Conservation (phyloP, 1,140 invertebrate species). For the Drosophila virilis region DNA sequence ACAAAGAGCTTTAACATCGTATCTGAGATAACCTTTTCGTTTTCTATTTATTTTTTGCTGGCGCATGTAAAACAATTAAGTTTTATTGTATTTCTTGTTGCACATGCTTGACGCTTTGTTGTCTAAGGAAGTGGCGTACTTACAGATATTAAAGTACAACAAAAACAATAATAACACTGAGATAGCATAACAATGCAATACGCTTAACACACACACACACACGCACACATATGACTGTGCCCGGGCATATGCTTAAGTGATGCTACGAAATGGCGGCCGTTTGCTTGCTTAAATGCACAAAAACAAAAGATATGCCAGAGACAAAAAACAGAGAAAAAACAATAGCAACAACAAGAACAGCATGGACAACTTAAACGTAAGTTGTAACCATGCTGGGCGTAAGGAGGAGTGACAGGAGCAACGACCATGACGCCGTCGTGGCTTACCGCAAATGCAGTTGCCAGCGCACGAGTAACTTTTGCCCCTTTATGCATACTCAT, state of each 20-base stretch:
- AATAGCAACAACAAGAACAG: constrained; percentile 26
- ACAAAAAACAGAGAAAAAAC: constrained; percentile 21
- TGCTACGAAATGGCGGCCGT: constrained; percentile 46
- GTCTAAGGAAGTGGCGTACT: constrained; percentile 72
- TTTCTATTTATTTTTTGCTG: constrained; percentile 21
- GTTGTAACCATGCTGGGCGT: neutral
- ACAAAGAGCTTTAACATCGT: neutral
- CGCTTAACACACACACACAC: constrained; percentile 70
- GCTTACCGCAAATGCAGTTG: constrained; percentile 74
- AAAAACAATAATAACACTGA: constrained; percentile 48
- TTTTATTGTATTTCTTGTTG: constrained; percentile 47
- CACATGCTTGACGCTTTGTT: constrained; percentile 26
- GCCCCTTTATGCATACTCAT: constrained; percentile 45
- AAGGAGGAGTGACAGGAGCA: constrained; percentile 27
- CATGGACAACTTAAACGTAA: constrained; percentile 25
- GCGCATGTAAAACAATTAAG: constrained; percentile 70
- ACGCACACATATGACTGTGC: constrained; percentile 37
- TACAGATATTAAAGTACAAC: constrained; percentile 71
- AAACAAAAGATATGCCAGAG: constrained; percentile 34
- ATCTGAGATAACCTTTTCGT: neutral
- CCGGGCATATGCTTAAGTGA: constrained; percentile 64
- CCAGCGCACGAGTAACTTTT: constrained; percentile 55
- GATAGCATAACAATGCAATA: constrained; percentile 69
- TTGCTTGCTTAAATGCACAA: constrained; percentile 44
- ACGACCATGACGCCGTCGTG: constrained; percentile 56